These are phyloP conservation scores for Nyctibius grandis DNA, from an alignment of 2,797 vertebrate species.

Conservation along the genomic window DNA sequence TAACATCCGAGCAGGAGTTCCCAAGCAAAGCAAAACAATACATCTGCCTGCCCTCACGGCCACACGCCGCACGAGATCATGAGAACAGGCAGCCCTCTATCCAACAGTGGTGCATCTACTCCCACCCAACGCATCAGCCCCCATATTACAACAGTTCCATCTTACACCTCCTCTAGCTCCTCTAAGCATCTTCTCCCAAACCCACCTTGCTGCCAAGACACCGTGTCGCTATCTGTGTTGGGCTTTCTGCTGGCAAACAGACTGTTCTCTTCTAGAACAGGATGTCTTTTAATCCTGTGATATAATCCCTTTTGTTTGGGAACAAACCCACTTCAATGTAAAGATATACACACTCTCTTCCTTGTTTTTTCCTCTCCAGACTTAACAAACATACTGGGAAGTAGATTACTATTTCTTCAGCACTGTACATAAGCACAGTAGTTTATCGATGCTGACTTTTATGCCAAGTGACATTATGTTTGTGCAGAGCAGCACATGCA, in stretches of 20 bases:
- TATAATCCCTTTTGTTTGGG: not conserved
- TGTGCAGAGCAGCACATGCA: rapidly evolving
- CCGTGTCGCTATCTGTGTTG: rapidly evolving
- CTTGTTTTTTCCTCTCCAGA: not conserved
- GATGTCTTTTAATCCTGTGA: not conserved
- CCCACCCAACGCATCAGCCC: rapidly evolving
- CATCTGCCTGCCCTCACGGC: not conserved
- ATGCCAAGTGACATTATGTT: not conserved
- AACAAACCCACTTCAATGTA: not conserved
- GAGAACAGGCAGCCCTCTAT: rapidly evolving
- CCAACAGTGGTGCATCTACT: rapidly evolving
- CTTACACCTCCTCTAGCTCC: not conserved
- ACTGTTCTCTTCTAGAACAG: not conserved
- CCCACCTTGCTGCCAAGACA: not conserved
- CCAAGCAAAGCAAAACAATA: not conserved
- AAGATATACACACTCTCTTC: not conserved
- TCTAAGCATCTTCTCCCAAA: not conserved
- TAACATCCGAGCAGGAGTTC: not conserved
- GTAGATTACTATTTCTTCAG: not conserved
- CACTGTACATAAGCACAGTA: not conserved
- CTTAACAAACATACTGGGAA: not conserved
- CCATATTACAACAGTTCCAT: rapidly evolving
- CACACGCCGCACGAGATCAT: rapidly evolving
- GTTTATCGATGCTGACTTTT: not conserved
- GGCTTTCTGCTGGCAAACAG: not conserved